Evolutionary conservation across 2,113 vertebrate species (phyloP).

Genomic region (Carollia perspicillata): DNA sequence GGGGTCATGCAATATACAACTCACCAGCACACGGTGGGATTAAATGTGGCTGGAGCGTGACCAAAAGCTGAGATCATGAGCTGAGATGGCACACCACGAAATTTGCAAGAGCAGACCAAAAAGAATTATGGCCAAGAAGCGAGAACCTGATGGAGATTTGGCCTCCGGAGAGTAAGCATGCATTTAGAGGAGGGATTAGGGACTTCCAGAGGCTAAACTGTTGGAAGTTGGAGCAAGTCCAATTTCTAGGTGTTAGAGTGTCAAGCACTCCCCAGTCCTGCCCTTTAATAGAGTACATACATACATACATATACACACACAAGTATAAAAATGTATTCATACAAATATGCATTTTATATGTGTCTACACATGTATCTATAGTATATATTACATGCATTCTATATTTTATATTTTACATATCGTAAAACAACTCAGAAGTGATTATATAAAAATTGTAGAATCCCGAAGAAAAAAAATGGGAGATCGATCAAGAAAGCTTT

Average conservation of each 20-base stretch:
- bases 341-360: neutral
- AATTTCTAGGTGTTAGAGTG: neutral
- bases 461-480: neutral
- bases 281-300: neutral
- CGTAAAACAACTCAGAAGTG: neutral
- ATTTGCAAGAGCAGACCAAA: neutral
- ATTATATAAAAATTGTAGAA: neutral
- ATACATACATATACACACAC: neutral
- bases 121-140: neutral
- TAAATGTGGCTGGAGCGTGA: neutral
- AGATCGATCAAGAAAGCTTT: neutral
- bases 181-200: neutral
- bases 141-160: neutral
- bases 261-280: accelerated
- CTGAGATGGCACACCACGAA: accelerated
- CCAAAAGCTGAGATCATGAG: neutral
- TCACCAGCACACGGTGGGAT: neutral
- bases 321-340: neutral
- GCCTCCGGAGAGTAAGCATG: neutral
- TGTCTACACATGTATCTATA: neutral
- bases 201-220: neutral
- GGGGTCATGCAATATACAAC: neutral
- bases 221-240: neutral
- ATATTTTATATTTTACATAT: neutral
- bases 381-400: neutral